Evolutionary conservation across 2,113 vertebrate genomes (phyloP).

Genomic region (Dipodomys spectabilis): DNA sequence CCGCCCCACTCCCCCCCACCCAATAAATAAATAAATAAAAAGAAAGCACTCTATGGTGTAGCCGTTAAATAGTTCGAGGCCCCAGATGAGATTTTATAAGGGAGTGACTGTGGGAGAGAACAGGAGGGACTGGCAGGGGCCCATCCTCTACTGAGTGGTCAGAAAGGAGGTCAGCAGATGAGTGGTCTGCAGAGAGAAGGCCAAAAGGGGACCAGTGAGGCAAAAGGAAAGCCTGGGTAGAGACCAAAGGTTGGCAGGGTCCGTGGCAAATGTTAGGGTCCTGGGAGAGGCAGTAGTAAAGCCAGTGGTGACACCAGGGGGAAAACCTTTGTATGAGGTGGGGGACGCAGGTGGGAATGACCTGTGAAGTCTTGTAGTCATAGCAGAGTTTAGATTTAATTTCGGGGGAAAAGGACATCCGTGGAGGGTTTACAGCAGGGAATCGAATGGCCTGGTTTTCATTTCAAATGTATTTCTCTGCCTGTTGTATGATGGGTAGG

Average conservation of each 20-base stretch:
- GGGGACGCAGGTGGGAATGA: background rate
- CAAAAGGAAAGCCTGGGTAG: background rate
- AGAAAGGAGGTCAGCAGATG: background rate
- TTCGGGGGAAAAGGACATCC: background rate
- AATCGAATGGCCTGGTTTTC: background rate
- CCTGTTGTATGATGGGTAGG: background rate
- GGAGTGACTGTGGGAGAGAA: too few species aligned
- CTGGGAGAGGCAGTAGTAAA: background rate
- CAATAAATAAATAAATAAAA: too few species aligned
- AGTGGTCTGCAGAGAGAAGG: background rate
- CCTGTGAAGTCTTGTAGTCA: background rate
- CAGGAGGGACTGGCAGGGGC: fast-evolving
- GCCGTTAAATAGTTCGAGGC: background rate
- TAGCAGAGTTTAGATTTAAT: background rate
- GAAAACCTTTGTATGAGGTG: background rate
- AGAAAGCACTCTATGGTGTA: too few species aligned
- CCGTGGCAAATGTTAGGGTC: background rate
- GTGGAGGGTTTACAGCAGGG: background rate
- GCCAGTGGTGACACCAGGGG: background rate
- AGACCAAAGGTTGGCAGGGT: background rate
- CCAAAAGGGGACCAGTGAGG: background rate
- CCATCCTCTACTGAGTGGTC: background rate
- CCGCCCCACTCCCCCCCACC: too few species aligned
- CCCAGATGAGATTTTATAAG: background rate
- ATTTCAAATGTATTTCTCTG: background rate